Conservation (phyloP, 2,113 vertebrate genomes). For the Himantopus leucocephalus region DNA sequence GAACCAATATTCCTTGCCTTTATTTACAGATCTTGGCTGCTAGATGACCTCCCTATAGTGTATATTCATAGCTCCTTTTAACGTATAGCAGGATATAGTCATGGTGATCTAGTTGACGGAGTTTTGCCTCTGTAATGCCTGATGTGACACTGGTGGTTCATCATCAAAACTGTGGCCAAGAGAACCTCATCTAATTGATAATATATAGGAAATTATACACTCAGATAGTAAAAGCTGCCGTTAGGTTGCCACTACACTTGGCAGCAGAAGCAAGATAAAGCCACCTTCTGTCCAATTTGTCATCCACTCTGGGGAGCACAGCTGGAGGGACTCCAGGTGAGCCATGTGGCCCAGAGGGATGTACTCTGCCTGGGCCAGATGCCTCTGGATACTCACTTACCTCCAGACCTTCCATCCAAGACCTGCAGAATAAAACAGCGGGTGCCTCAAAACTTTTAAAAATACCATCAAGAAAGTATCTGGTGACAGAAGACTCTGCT, state of each 20-base stretch:
- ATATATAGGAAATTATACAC: not conserved
- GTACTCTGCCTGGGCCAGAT: not conserved
- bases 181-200: not conserved
- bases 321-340: not conserved
- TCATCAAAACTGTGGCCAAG: not conserved
- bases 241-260: not conserved
- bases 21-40: not conserved
- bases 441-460: not conserved
- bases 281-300: not conserved
- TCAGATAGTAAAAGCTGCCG: not conserved
- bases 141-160: not conserved
- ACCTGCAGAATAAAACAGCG: not conserved
- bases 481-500: not conserved
- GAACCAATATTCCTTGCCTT: not conserved
- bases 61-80: not conserved
- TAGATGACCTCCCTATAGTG: not conserved
- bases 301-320: accelerated
- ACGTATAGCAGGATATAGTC: not conserved
- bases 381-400: not conserved
- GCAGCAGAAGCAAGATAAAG: not conserved
- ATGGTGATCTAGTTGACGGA: not conserved
- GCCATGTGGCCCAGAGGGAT: not conserved
- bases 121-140: not conserved
- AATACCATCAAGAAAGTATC: not conserved
- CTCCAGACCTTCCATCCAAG: not conserved